Percentiles rank a stretch among this genome's conserved stretches.
Conservation (phyloP, 2,888 invertebrate species). For the Zele albiditarsus region DNA sequence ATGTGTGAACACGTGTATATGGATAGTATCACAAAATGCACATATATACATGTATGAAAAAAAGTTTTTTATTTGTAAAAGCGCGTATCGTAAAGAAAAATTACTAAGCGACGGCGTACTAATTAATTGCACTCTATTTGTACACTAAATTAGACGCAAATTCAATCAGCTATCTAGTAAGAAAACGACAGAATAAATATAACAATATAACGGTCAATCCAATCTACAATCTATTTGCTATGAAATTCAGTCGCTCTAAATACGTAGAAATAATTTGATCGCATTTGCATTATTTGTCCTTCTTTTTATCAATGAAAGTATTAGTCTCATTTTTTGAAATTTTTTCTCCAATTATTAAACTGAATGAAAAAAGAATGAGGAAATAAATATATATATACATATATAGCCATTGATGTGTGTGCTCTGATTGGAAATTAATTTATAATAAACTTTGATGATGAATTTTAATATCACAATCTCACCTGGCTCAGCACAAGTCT, state of each 20-base stretch:
- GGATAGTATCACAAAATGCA: neutral
- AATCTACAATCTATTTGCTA: conserved; percentile 31
- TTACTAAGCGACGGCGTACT: conserved; percentile 39
- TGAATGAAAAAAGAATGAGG: neutral
- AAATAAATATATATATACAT: neutral
- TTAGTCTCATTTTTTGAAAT: neutral
- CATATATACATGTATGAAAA: neutral
- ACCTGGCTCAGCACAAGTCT: conserved; percentile 11
- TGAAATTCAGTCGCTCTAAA: conserved; percentile 29
- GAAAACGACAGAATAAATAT: conserved; percentile 22
- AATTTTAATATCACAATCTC: conserved; percentile 14
- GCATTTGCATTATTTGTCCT: neutral
- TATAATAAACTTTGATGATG: neutral
- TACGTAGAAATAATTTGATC: conserved; percentile 20
- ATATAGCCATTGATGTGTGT: neutral
- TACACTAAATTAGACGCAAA: conserved; percentile 41
- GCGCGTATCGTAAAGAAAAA: conserved; percentile 12
- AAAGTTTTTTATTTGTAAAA: neutral
- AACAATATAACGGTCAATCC: conserved; percentile 19
- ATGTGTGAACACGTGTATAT: neutral
- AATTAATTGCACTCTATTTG: conserved; percentile 43
- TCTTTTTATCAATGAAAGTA: conserved; percentile 2
- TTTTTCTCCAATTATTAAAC: neutral
- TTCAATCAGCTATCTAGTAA: conserved; percentile 39
- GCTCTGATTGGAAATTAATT: neutral